These are phyloP conservation scores for Nasonia oneida DNA, from an alignment of 2,888 invertebrate genomes.

Conservation along the genomic window DNA sequence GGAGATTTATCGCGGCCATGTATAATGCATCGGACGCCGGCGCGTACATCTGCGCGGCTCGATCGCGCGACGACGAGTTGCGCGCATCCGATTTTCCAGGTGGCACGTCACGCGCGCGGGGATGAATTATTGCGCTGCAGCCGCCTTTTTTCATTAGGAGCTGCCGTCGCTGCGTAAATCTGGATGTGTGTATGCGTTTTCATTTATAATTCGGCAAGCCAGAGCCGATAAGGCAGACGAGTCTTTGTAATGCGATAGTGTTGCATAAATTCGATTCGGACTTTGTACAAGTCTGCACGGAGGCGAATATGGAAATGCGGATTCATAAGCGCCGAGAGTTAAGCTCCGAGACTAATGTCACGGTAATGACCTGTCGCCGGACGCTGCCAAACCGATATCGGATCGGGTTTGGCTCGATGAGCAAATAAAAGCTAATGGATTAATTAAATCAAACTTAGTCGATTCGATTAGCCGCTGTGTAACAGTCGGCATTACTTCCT, in stretches of 20 bases:
- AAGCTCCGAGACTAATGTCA: not conserved
- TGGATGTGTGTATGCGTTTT: not conserved
- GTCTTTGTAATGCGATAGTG: too few relatives aligned
- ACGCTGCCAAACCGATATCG: constrained; percentile 28
- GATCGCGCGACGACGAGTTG: not conserved
- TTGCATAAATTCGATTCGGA: not conserved
- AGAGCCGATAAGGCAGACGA: not conserved
- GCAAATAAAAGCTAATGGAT: constrained; percentile 5
- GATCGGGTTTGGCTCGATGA: not conserved
- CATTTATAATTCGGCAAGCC: not conserved
- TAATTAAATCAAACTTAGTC: constrained; percentile 30
- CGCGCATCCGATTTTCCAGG: too few relatives aligned
- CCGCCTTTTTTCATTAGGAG: not conserved
- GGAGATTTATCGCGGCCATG: not conserved
- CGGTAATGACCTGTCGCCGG: not conserved
- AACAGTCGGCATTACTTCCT: not conserved
- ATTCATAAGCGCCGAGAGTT: not conserved
- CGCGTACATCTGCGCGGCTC: not conserved
- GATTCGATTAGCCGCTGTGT: not conserved
- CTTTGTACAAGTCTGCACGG: not conserved
- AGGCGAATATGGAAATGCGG: not conserved
- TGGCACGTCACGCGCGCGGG: not conserved
- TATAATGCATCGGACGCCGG: constrained; percentile 1
- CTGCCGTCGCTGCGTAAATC: not conserved
- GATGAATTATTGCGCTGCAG: not conserved